Base-by-base conservation (phyloP, 2,113 vertebrate genomes). In the Phasianus colchicus region DNA sequence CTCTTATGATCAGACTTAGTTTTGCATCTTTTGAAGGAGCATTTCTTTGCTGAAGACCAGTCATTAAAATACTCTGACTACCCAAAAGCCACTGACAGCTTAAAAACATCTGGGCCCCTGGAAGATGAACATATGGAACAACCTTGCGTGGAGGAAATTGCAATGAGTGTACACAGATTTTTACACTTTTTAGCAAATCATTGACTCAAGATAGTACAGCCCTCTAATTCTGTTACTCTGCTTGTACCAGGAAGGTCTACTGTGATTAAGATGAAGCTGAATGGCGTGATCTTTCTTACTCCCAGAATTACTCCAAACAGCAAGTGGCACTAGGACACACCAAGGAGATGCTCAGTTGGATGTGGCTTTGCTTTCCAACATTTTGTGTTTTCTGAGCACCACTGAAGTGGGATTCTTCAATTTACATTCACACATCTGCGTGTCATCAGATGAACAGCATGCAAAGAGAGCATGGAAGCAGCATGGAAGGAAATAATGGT, bases 1-100 rank as follows among this genome's bases (percentile, higher is more conserved):
- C 18, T 55, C 25, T 12, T 34, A 1, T 0, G 4, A 30, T 67
- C 27, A 38, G 24, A 13, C 9, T 58, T 15, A 0, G 8, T 13
- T 69, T 54, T 55, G n/a, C 13, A 2, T 64, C 43, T 64, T 54
- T 27, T 21, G 12, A 58, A 7, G 20, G 40, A 65, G 2, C 12
- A 48, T 48, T 84, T 57, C 10, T 5, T 10, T 42, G 18, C 21
- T 73, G 47, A 70, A 86, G 13, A 36, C 13, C 22, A 55, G 16
- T 3, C 34, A 10, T 45, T 32, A 29, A 43, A 75, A 30, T 19
- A 8, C 6, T 43, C 21, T 4, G 27, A 42, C 30, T 54, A 5
- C 48, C 42, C 75, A 32, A 64, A 90, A 69, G 25, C 4, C 18
- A 12, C 9, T 42, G 43, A 15, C 1, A 3, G 34, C 15, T 6